Conservation (phyloP, 2,888 invertebrate species). For the Hyposoter dolosus region DNA sequence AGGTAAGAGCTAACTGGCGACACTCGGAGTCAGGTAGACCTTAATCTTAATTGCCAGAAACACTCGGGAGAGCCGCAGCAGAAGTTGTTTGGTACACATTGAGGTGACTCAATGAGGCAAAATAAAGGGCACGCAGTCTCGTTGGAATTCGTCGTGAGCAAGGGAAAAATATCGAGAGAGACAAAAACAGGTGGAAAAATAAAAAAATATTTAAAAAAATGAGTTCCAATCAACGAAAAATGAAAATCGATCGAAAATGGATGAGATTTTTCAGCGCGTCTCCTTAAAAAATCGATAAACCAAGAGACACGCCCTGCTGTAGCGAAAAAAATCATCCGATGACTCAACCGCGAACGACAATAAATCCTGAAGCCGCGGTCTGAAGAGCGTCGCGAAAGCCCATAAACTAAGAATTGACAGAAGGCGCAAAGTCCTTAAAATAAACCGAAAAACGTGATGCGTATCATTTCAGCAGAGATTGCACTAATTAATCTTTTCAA, state of each 20-base stretch:
- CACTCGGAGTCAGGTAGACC: constrained; percentile 44
- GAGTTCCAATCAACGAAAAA: background rate
- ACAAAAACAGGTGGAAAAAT: background rate
- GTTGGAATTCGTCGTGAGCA: background rate
- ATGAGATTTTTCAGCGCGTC: background rate
- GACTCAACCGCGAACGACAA: no score
- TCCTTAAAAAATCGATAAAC: no score
- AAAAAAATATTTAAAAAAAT: background rate
- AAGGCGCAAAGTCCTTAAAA: background rate
- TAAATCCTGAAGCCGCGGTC: background rate
- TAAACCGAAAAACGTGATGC: constrained; percentile 15
- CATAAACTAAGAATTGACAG: constrained; percentile 14
- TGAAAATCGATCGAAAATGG: background rate
- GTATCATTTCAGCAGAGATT: background rate
- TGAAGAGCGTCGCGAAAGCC: background rate
- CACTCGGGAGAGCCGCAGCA: constrained; percentile 31
- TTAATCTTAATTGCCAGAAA: constrained; percentile 63
- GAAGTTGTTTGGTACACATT: background rate
- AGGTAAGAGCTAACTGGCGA: constrained; percentile 20
- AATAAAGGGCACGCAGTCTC: background rate
- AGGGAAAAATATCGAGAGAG: background rate
- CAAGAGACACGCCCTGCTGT: no score
- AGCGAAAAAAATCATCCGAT: no score
- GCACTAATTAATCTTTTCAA: constrained; percentile 46
- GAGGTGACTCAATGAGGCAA: constrained; percentile 46